Percentiles rank a stretch among this genome's conserved stretches.
These are phyloP conservation scores for Cataglyphis rosenhaueri DNA, from an alignment of 2,888 invertebrate genomes.

Conservation along the genomic window DNA sequence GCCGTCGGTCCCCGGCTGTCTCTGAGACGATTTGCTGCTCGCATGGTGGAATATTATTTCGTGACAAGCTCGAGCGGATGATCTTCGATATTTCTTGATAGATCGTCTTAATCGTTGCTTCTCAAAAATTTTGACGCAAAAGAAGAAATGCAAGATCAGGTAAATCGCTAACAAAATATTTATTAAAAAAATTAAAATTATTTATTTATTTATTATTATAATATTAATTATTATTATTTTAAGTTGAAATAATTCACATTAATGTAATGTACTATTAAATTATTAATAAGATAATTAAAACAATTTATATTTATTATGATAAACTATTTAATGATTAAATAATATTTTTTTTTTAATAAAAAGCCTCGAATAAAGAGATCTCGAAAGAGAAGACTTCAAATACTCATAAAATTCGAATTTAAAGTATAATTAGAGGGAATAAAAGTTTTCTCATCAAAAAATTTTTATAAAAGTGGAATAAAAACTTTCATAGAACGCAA, in stretches of 20 bases:
- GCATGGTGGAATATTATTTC: neutral
- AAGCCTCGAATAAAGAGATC: neutral
- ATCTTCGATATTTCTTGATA: neutral
- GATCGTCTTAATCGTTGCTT: neutral
- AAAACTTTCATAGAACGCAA: neutral
- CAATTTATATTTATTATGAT: neutral
- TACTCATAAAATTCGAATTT: too few species aligned
- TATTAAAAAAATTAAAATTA: neutral
- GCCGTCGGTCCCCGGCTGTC: slow-evolving; percentile 14
- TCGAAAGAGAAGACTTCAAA: neutral
- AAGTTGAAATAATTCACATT: neutral
- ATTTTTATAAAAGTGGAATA: neutral
- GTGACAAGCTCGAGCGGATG: slow-evolving; percentile 20
- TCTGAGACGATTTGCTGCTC: slow-evolving; percentile 10
- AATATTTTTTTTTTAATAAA: neutral
- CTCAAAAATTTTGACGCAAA: neutral
- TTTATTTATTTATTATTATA: neutral
- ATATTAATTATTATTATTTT: neutral
- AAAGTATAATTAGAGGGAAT: neutral
- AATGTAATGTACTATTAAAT: neutral
- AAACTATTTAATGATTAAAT: neutral
- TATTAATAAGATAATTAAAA: neutral
- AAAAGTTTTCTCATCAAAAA: neutral
- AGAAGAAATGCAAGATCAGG: neutral
- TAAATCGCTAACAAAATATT: neutral